Base-by-base conservation (phyloP, 2,797 vertebrate genomes). In the Rhyacichthys aspro region DNA sequence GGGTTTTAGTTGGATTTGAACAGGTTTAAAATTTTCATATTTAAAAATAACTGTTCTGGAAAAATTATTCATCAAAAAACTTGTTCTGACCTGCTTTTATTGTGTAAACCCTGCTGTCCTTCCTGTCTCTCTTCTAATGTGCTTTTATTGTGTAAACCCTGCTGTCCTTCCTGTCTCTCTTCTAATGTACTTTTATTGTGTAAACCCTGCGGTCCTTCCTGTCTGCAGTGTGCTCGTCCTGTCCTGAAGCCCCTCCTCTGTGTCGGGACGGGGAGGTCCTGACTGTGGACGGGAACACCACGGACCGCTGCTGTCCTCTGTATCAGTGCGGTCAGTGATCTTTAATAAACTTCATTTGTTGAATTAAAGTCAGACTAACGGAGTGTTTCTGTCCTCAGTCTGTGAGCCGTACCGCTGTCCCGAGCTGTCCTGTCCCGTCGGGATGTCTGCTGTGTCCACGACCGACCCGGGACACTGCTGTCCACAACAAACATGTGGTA, bases 391-490 rank as follows among this genome's bases (percentile, higher is more conserved):
- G 12, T n/a, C 34, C 17, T 36, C 63, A 99, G 97, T 93, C 66
- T 99, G 97, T 82, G 95, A 98, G 83, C 88, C 79, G 19, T 92
- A 92, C 82, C 94, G 92, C 59, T 99, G 97, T 78, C 88, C 93
- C 43, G 91, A 92, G 12, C 86, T 93, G 43, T 91, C 15, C 0
- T 99, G 97, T 86, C 83, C 94, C 39, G 34, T 89, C 0, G 96
- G 96, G 64, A 96, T 96, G 86, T 91, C 93, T 5, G 86, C 93
- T 72, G 78, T 93, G 53, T 92, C 94, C 12, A 78, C 91, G 15
- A 90, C 93, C 88, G 90, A 78, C 67, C 93, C 92, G 0, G 89
- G 89, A 34, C 91, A 83, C 58, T 98, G 97, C 88, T 99, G 97
- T 77, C 94, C 95, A 0, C 91, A 93, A 65, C 92, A 89, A 64